Evolutionary conservation across 2,888 invertebrate species (phyloP).

Genomic region (Gari tellinella): DNA sequence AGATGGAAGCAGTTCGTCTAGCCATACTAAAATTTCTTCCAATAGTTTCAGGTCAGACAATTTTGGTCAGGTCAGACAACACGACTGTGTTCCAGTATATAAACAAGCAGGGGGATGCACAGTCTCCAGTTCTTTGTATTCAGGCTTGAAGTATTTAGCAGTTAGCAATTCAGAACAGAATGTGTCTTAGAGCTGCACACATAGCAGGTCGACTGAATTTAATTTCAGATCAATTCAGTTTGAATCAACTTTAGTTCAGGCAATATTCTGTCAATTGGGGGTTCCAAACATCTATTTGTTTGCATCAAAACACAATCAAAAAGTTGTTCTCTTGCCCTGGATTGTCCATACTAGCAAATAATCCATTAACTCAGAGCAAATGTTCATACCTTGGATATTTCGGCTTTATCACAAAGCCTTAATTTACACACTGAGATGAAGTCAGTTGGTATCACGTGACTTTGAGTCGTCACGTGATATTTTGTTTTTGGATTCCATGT

Average conservation of each 20-base stretch:
- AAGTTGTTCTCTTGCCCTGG: too few relatives aligned
- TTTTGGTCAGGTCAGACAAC: slow-evolving; percentile 23
- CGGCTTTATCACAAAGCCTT: too few relatives aligned
- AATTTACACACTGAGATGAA: too few relatives aligned
- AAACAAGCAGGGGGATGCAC: slow-evolving; percentile 26
- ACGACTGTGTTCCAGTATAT: slow-evolving; percentile 23
- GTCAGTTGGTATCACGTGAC: too few relatives aligned
- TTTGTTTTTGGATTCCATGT: slow-evolving; percentile 3
- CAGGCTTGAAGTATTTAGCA: slow-evolving; percentile 5
- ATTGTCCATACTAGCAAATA: too few relatives aligned
- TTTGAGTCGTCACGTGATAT: not conserved
- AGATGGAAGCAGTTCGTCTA: slow-evolving; percentile 20
- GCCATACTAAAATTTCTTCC: slow-evolving; percentile 2
- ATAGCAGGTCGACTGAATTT: slow-evolving; percentile 9
- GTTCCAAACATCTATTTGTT: slow-evolving; percentile 10
- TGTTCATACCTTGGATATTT: too few relatives aligned
- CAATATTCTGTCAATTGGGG: slow-evolving; percentile 1
- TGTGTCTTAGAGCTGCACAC: slow-evolving; percentile 5
- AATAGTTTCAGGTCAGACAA: slow-evolving; percentile 1
- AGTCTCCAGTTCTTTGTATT: slow-evolving; percentile 16
- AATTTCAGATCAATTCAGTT: slow-evolving; percentile 2
- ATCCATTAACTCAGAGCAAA: too few relatives aligned
- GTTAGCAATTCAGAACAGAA: slow-evolving; percentile 4
- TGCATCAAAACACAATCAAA: slow-evolving; percentile 13
- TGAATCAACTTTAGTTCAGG: slow-evolving; percentile 1